These are phyloP conservation scores for Scotopteryx bipunctaria DNA, from an alignment of 2,888 invertebrate genomes.

Conservation along the genomic window DNA sequence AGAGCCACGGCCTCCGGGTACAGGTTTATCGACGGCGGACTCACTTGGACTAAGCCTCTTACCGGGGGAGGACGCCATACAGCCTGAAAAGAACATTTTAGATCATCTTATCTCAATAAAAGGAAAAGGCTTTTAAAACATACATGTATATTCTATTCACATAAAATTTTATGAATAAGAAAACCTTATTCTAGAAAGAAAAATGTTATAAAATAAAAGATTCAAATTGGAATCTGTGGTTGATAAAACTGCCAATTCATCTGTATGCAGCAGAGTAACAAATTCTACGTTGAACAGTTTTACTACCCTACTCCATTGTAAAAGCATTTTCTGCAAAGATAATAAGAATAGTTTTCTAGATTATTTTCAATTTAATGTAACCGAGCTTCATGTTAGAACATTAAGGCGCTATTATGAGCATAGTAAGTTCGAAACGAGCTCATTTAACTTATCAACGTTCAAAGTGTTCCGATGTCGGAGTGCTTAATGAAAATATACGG, in stretches of 20 bases:
- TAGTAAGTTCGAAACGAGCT: constrained; percentile 22
- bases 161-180: too few relatives aligned
- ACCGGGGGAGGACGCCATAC: constrained; percentile 67
- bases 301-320: neutral
- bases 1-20: constrained; percentile 88
- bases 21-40: constrained; percentile 84
- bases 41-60: constrained; percentile 52
- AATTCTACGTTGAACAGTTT: neutral
- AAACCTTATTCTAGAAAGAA: too few relatives aligned
- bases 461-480: constrained; percentile 19
- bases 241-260: neutral
- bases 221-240: too few relatives aligned
- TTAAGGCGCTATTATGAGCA: constrained; percentile 12
- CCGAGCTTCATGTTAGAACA: constrained; percentile 10
- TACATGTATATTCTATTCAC: neutral
- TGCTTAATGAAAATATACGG: constrained; percentile 27
- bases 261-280: neutral
- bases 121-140: too few relatives aligned
- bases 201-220: too few relatives aligned
- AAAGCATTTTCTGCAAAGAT: neutral
- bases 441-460: constrained; percentile 25
- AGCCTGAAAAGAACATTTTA: constrained; percentile 51
- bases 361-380: constrained; percentile 5
- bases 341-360: constrained; percentile 3
- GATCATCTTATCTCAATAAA: neutral